Base-by-base conservation (phyloP, 1,140 invertebrate species). In the Drosophila quadrilineata region DNA sequence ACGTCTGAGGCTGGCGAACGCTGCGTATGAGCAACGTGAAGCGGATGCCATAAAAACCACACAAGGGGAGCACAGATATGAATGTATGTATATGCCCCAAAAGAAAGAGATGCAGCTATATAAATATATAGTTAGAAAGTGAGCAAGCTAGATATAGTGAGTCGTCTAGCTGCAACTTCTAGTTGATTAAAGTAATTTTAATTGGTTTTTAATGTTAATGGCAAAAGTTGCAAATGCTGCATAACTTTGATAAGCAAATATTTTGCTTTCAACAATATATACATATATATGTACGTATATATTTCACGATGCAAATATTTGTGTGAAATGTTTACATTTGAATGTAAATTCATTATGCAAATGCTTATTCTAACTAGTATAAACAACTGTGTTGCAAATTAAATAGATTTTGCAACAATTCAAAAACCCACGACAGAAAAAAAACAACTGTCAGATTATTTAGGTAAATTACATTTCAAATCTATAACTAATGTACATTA, bases 201-300 rank as follows among this genome's bases (percentile, higher is more conserved):
- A 72, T 72, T 72, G 58, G 46, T 63, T 72, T 72, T 69, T 64
- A 57, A 72, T 68, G 69, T 69, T 72, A 72, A 72, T 72, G 65
- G 58, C 65, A 54, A 72, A 69, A 72, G 69, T 71, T 71, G 41
- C 54, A 60, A 50, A 22, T 54, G 63, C 22, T 41, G 56, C 31
- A 52, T 21, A 63, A 71, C 52, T 67, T 71, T 35, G 22, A 14
- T 46, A 26, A 48, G 21, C 49, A 62, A 62, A 66, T 66, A 66
- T 66, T 66, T 52, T 66, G 56, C 19, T 52, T 52, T 36, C n/a
- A n/a, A n/a, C n/a, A n/a, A 22, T 26, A 14, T 41, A 8, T 21
- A 40, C 14, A n/a, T 29, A 64, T 28, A 28, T 31, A 21, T 38
- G 8, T 17, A 57, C 14, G 57, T 28, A 28, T 31, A 21, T 38